Evolutionary conservation across 2,888 invertebrate species (phyloP), one percentile per base, ranked within the genome.

Genomic region (Drosophila fulvimacula): DNA sequence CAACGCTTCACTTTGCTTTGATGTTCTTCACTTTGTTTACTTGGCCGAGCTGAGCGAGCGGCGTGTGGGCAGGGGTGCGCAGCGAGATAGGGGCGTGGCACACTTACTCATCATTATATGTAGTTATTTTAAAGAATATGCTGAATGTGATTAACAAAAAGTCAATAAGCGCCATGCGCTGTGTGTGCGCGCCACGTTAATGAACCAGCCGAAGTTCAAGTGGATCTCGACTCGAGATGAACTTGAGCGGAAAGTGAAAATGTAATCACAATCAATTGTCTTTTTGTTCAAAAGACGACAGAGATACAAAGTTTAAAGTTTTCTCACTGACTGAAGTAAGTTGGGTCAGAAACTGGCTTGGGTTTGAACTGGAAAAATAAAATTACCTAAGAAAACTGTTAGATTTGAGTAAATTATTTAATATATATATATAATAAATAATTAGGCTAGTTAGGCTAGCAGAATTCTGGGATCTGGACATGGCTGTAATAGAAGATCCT

Each of bases 1-100:
- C 51, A 21, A n/a, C 21, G 49, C 34, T 51, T 51, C 34, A 34
- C 38, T 79, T 75, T 79, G 1, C 52, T 75, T 79, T 80, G 75
- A 79, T 58, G 80, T 79, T 64, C 53, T 46, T 76, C 76, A 69
- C 70, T 63, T 69, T 69, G 59, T 57, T 75, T 58, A 30, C 21
- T 57, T 55, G 57, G 44, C 36, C 17, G 30, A 11, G 42, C 36
- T 21, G 30, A 11, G 42, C 19, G 46, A 17, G 19, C 30, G 21
- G 7, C 10, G 4, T 0, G 11, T 1, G 2, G 27, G 32, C n/a
- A 34, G 2, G 19, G 5, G 5, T 39, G 27, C 10, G 15, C 11
- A 7, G 19, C 11, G n/a, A 9, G 24, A 2, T n/a, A 21, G 15
- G n/a, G 11, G 56, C 19, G 55, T 32, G 19, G 19, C 52, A 1